phyloP scores from a whole-genome alignment of 2,888 invertebrate genomes.

The Pseudococcus longispinus region DNA sequence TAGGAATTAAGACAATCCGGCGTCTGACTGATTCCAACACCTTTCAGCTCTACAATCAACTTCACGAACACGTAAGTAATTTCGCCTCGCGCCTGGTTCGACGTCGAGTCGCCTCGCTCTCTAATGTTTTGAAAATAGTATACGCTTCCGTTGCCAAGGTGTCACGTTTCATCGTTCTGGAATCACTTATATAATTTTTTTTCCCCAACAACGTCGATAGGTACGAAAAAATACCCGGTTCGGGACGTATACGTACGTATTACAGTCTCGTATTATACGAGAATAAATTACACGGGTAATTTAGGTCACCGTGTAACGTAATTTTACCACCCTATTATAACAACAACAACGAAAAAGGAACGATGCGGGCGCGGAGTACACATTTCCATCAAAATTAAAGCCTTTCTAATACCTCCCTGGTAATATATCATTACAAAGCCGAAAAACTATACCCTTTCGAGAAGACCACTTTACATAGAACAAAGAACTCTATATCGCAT shows the following conservation, averaged over 20 bases:
- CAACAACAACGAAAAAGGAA: neutral
- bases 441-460: neutral
- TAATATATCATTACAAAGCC: conserved; percentile 3
- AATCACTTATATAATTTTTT: neutral
- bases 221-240: neutral
- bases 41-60: neutral
- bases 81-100: neutral
- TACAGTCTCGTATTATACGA: neutral
- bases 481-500: neutral
- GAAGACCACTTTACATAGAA: neutral
- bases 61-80: neutral
- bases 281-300: neutral
- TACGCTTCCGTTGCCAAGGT: conserved; percentile 27
- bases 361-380: neutral
- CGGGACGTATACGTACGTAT: neutral
- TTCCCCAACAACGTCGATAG: neutral
- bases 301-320: neutral
- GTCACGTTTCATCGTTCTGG: conserved; percentile 27
- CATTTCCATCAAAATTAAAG: conserved; percentile 18
- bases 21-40: neutral
- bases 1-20: neutral
- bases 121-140: conserved; percentile 33
- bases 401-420: neutral
- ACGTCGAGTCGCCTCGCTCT: neutral
- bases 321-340: neutral